Evolutionary conservation across 2,888 invertebrate genomes (phyloP).

Genomic region (Sthenelais limicola): DNA sequence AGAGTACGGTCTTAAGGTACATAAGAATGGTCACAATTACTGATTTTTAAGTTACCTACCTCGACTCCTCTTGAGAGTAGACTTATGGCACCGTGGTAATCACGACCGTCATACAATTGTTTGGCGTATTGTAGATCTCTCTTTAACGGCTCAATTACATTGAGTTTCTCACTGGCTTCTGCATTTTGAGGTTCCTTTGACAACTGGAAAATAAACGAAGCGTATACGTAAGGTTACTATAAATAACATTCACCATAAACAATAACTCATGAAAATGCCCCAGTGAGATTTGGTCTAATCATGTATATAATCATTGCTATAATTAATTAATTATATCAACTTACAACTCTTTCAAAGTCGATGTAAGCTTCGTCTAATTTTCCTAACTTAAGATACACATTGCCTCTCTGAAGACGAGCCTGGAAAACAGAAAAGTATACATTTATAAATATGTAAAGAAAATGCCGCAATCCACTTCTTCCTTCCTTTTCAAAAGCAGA

Average conservation of each 20-base stretch:
- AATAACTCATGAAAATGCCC: too few species aligned
- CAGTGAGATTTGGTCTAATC: too few species aligned
- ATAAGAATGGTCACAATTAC: background rate
- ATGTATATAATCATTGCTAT: background rate
- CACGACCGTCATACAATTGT: constrained; percentile 76
- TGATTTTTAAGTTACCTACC: constrained; percentile 8
- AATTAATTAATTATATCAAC: constrained; percentile 69
- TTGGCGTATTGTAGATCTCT: constrained; percentile 74
- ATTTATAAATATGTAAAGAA: too few species aligned
- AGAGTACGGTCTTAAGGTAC: background rate
- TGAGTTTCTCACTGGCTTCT: constrained; percentile 36
- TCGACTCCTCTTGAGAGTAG: constrained; percentile 39
- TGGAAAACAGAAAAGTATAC: too few species aligned
- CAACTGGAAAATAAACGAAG: background rate
- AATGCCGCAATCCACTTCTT: too few species aligned
- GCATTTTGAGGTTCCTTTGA: constrained; percentile 16
- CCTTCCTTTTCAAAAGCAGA: too few species aligned
- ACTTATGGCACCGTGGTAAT: constrained; percentile 73
- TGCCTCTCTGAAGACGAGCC: constrained; percentile 85
- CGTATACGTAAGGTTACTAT: background rate
- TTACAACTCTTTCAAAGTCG: constrained; percentile 89
- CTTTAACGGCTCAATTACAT: constrained; percentile 19
- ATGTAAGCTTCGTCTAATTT: constrained; percentile 85
- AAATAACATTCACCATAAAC: background rate
- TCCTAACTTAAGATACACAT: constrained; percentile 90